Base-by-base conservation (phyloP, 2,797 vertebrate genomes). In the Tokudaia tokunoshimensis region DNA sequence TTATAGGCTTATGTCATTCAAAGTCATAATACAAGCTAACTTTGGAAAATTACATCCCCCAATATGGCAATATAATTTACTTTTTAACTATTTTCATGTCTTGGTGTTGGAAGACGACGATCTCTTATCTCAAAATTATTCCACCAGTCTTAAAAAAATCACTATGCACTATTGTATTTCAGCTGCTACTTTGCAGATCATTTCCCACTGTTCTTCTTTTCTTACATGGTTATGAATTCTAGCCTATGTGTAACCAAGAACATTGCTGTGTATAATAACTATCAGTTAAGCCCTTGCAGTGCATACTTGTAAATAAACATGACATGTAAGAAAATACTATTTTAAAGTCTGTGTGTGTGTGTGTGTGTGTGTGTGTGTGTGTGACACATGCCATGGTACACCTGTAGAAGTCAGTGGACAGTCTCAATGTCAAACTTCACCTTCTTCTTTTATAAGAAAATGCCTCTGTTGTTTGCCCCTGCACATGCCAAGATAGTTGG, bases 171-270 rank as follows among this genome's bases (percentile, higher is more conserved):
- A 4, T 63, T 59, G 20, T 59, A 29, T n/a, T 19, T 84, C 80
- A 83, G 31, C 34, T 22, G 9, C 10, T 79, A 52, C 47, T 55
- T 70, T 95, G 11, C 41, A 81, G 15, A 87, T 31, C 9, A 2
- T 74, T 44, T 50, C 31, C 5, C n/a, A 31, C 19, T 22, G 3
- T 24, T 82, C 26, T 74, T 55, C 14, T 47, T 88, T 24, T 22
- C 72, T 80, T 81, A 86, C 57, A 55, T 29, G 2, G 26, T 67
- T 88, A 65, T 72, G 52, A 90, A 92, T 94, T 94, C 31, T 90
- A 31, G 50, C 70, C 34, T 75, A 75, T 92, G 15, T 86, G 75
- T 84, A 93, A 44, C 50, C 41, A 89, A 74, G 10, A 65, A 41
- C 11, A 19, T 87, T 76, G 22, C 4, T 52, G 13, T 44, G 22